Evolutionary conservation across 2,797 vertebrate genomes (phyloP), one percentile per base, ranked within the genome.

Genomic region (Diplodus puntazzo): DNA sequence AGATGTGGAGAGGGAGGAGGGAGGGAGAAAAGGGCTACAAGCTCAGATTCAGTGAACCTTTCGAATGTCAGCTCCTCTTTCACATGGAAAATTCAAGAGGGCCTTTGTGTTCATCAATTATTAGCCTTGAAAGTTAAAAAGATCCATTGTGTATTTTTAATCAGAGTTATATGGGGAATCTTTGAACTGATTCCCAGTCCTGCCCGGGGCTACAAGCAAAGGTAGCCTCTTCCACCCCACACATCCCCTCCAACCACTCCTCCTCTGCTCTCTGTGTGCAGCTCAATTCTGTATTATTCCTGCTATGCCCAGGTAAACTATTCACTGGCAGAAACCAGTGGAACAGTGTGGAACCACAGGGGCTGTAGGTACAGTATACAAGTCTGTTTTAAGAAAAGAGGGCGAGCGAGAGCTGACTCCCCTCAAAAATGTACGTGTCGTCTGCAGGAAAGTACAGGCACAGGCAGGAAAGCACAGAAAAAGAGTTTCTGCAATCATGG

Each of bases 101-200:
- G 79, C 83, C 89, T 93, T 92, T 92, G 87, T 94, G 86, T 90
- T 87, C 82, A 84, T 92, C 81, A 89, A 83, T 91, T 90, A 91
- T 90, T 82, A 81, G 85, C 79, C 82, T 84, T 88, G 75, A 81
- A 88, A 86, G 77, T 84, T 89, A 77, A 93, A 93, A 87, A 86
- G 86, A 86, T 79, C 87, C 82, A 87, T 91, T 93, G 87, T 92
- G 87, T 88, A 74, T 85, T 93, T 91, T 91, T 87, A 91, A 93
- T 89, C 86, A 90, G 84, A 84, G 53, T 79, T 87, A 62, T 81
- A 83, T 68, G 66, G 63, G 60, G 70, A 88, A 85, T 88, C 75
- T 88, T 91, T 92, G 81, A 93, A 90, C 87, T 83, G 72, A 91
- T 85, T 90, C 87, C 80, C 82, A 83, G 86, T 70, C 75, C 76